Evolutionary conservation across 1,140 invertebrate species (phyloP).

Genomic region (Drosophila bipectinata): DNA sequence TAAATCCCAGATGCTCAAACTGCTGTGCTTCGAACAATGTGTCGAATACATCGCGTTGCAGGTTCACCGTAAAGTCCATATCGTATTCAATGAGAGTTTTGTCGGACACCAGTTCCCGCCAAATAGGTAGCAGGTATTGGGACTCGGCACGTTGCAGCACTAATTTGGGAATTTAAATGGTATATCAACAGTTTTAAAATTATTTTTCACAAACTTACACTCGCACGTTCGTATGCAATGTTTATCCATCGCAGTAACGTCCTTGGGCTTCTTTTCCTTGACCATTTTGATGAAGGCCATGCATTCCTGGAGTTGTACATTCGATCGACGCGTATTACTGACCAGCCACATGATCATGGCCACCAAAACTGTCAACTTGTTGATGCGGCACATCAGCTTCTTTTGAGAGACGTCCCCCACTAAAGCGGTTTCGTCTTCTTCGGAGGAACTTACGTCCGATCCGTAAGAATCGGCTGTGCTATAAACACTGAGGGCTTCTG

Average conservation of each 20-base stretch:
- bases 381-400: constrained; percentile 67
- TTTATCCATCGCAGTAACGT: constrained; percentile 51
- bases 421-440: constrained; percentile 15
- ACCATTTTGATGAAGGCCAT: constrained; percentile 71
- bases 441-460: neutral
- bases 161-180: constrained; percentile 17
- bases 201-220: constrained; percentile 50
- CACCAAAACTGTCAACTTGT: constrained; percentile 71
- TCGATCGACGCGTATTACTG: constrained; percentile 45
- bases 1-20: constrained; percentile 90
- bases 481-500: constrained; percentile 11
- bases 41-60: constrained; percentile 87
- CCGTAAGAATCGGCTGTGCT: neutral
- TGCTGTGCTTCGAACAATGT: constrained; percentile 90
- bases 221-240: constrained; percentile 61
- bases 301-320: constrained; percentile 62
- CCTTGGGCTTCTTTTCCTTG: constrained; percentile 62
- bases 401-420: constrained; percentile 43
- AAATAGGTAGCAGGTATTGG: constrained; percentile 85
- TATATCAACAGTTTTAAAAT: neutral
- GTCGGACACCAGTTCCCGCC: constrained; percentile 87
- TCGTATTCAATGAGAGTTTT: constrained; percentile 87
- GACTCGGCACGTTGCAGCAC: constrained; percentile 63
- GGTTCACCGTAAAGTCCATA: constrained; percentile 88
- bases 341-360: constrained; percentile 83